Conservation (phyloP, 2,113 vertebrate genomes). For the Corydoras maculifer region DNA sequence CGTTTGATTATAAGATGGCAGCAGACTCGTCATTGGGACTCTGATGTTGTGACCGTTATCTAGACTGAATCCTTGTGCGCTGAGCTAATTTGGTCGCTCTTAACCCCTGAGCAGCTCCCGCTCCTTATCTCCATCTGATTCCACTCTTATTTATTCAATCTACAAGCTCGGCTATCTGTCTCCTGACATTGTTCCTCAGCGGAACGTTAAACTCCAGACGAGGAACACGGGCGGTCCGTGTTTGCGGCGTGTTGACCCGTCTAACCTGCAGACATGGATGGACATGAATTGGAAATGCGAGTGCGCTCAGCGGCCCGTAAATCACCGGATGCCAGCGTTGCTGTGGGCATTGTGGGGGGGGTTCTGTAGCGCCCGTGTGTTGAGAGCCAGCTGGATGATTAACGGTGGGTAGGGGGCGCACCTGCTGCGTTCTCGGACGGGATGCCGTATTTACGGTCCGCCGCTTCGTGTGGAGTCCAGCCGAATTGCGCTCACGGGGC, state of each 20-base stretch:
- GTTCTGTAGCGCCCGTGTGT: constrained; percentile 18
- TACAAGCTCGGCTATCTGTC: constrained; percentile 32
- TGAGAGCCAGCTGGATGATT: constrained; percentile 34
- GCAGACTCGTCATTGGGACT: not conserved
- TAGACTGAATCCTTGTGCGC: constrained; percentile 22
- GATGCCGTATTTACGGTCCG: constrained; percentile 39
- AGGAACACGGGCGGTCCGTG: constrained; percentile 4
- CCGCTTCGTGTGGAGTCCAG: constrained; percentile 11
- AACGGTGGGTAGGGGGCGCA: constrained; percentile 11
- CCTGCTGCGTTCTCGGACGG: constrained; percentile 39
- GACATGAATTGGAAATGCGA: not conserved
- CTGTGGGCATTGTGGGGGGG: constrained; percentile 24
- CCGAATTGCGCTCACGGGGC: constrained; percentile 14
- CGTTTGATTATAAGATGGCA: not conserved
- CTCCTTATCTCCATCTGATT: constrained; percentile 27
- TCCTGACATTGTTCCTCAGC: constrained; percentile 39
- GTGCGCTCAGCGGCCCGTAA: not conserved
- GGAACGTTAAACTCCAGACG: constrained; percentile 14
- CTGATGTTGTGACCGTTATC: constrained; percentile 1
- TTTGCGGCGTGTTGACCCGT: not conserved
- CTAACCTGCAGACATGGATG: not conserved
- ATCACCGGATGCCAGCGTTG: not conserved
- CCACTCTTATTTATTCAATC: constrained; percentile 42
- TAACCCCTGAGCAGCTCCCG: constrained; percentile 32
- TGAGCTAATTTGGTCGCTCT: constrained; percentile 35